Base-by-base conservation (phyloP, 2,888 invertebrate genomes). In the Chrysolina haemoptera region DNA sequence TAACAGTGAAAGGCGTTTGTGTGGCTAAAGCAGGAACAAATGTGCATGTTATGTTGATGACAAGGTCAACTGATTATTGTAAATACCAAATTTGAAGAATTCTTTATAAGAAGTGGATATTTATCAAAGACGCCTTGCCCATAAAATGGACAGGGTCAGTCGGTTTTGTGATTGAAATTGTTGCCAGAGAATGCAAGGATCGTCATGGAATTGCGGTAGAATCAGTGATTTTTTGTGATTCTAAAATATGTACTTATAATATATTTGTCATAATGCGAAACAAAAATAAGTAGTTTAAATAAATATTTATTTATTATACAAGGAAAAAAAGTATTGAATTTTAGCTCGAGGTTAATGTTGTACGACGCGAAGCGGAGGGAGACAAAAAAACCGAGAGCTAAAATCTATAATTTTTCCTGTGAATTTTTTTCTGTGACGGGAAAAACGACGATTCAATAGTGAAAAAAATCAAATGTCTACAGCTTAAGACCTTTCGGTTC, bases 41-140 rank as follows among this genome's bases (percentile, higher is more conserved):
- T 74, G 59, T 48, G 55, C 70, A 40, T 63, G 59, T 63, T 59
- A 35, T 55, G 55, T 66, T 20, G 16, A 27, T 43, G 53, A 43
- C 70, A 74, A 74, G 74, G 74, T 74, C 68, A 68, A 70, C 67
- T 35, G 70, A 53, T 74, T 68, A 72, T 63, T 53, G 63, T 72
- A 72, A 74, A 70, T 48, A 63, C 66, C 73, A 70, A 59, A 59
- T 59, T 16, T 14, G 59, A 59, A 59, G 35, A 35, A 35, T n/a
- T n/a, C 59, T 35, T 9, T 27, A 14, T 35, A 22, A 59, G 35
- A 59, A 59, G 27, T 27, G 59, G 27, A 27, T 35, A 59, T 59
- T 35, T 35, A 59, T 16, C 59, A 10, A 59, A 59, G 27, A 27
- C n/a, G 59, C 59, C 59, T 14, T 59, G 14, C 59, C 59, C 35